Conservation (phyloP, 23 tunicate species). For the Ciona savignyi region DNA sequence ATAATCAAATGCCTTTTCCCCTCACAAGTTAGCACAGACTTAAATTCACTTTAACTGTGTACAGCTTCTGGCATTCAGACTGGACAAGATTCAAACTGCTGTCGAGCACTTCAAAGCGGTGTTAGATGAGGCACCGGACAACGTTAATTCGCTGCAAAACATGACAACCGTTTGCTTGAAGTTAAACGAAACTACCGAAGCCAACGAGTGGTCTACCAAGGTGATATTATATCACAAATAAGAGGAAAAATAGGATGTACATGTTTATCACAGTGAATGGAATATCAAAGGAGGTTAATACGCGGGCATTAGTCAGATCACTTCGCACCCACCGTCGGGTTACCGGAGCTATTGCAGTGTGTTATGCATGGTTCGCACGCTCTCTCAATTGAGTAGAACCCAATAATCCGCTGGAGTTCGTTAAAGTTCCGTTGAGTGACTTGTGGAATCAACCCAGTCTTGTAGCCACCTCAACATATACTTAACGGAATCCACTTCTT, state of each 20-base stretch:
- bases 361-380: too few relatives aligned
- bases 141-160: slow-evolving; percentile 65
- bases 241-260: background rate
- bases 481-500: too few relatives aligned
- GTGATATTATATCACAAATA: background rate
- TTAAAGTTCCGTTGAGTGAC: too few relatives aligned
- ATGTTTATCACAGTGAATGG: too few relatives aligned
- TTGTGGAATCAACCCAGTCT: too few relatives aligned
- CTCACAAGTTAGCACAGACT: background rate
- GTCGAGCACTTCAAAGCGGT: slow-evolving; percentile 45
- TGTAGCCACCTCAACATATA: too few relatives aligned
- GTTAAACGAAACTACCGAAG: slow-evolving; percentile 21
- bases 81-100: slow-evolving; percentile 37
- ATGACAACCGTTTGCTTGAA: slow-evolving; percentile 28
- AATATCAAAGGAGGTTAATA: too few relatives aligned
- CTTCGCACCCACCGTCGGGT: too few relatives aligned
- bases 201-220: slow-evolving; percentile 28
- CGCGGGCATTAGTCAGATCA: too few relatives aligned
- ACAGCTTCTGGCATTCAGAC: slow-evolving; percentile 42
- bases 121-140: slow-evolving; percentile 30
- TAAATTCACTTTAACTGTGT: background rate
- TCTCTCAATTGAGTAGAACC: too few relatives aligned
- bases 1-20: background rate
- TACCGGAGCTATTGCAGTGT: too few relatives aligned
- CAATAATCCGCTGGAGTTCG: too few relatives aligned